Percentiles rank a stretch among this genome's conserved stretches.
These are phyloP conservation scores for Lasioglossum lativentre DNA, from an alignment of 2,888 invertebrate species.

Conservation along the genomic window DNA sequence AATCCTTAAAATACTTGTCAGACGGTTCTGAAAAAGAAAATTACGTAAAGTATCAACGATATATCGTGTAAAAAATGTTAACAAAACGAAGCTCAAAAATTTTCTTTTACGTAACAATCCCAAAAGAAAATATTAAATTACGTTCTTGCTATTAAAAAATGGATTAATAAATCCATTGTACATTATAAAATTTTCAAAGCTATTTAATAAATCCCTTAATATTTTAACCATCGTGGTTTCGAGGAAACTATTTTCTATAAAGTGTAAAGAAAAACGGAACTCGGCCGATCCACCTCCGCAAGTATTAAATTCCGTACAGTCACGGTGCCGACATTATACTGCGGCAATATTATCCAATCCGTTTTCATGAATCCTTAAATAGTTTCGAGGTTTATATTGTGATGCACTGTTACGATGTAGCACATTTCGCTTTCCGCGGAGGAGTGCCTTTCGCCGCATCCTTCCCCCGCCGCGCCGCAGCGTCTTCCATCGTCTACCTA, in stretches of 20 bases:
- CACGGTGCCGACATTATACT: not conserved
- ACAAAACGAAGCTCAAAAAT: not conserved
- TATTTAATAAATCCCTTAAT: too few species aligned
- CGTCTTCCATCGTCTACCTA: slow-evolving; percentile 36
- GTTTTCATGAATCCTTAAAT: slow-evolving; percentile 55
- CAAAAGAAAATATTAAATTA: not conserved
- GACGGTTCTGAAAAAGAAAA: not conserved
- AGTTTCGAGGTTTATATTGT: slow-evolving; percentile 49
- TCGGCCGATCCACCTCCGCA: not conserved
- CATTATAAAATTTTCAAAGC: too few species aligned
- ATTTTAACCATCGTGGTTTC: not conserved
- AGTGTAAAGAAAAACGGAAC: not conserved
- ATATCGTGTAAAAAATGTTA: not conserved
- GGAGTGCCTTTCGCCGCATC: slow-evolving; percentile 39
- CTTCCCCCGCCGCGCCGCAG: slow-evolving; percentile 3
- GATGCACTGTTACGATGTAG: slow-evolving; percentile 55
- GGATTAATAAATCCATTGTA: too few species aligned
- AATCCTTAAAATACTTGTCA: not conserved
- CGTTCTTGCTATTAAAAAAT: not conserved
- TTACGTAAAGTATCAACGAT: not conserved
- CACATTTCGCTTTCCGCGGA: slow-evolving; percentile 59
- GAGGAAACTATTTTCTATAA: not conserved
- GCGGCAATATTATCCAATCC: not conserved
- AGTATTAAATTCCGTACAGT: not conserved
- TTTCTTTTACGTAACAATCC: not conserved